Evolutionary conservation across 2,113 vertebrate species (phyloP).

Genomic region (Himantopus leucocephalus): DNA sequence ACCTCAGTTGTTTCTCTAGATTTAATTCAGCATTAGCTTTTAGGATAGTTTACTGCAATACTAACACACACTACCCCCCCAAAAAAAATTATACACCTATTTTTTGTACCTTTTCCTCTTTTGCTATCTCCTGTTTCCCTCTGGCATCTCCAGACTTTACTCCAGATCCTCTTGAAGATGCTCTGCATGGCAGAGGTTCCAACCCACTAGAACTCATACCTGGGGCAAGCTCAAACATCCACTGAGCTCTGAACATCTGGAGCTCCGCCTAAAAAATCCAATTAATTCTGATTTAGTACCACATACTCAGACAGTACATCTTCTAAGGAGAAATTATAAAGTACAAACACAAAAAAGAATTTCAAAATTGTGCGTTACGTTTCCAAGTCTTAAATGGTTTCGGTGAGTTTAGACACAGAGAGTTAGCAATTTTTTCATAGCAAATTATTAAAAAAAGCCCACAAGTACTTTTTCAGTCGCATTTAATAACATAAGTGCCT

Average conservation of each 20-base stretch:
- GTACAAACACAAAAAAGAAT: background rate
- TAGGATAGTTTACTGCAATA: background rate
- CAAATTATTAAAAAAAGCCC: background rate
- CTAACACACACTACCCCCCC: background rate
- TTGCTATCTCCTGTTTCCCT: slow-evolving; percentile 85
- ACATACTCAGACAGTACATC: background rate
- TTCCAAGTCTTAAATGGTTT: background rate
- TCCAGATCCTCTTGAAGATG: slow-evolving; percentile 66
- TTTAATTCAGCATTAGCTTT: background rate
- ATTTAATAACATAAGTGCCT: background rate
- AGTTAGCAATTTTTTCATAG: background rate
- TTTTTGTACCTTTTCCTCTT: slow-evolving; percentile 86
- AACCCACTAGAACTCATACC: slow-evolving; percentile 72
- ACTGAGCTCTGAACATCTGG: slow-evolving; percentile 91
- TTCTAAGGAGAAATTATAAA: background rate
- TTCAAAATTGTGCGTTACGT: background rate
- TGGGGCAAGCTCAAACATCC: slow-evolving; percentile 96
- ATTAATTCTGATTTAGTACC: background rate
- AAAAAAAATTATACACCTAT: background rate
- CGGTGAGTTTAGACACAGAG: background rate
- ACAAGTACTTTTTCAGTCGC: background rate
- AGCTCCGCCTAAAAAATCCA: slow-evolving; percentile 82
- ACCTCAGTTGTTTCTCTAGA: background rate
- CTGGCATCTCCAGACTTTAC: slow-evolving; percentile 77
- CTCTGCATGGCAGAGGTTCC: slow-evolving; percentile 66